Evolutionary conservation across 1,140 invertebrate genomes (phyloP).

Genomic region (Lepidurus couesii): DNA sequence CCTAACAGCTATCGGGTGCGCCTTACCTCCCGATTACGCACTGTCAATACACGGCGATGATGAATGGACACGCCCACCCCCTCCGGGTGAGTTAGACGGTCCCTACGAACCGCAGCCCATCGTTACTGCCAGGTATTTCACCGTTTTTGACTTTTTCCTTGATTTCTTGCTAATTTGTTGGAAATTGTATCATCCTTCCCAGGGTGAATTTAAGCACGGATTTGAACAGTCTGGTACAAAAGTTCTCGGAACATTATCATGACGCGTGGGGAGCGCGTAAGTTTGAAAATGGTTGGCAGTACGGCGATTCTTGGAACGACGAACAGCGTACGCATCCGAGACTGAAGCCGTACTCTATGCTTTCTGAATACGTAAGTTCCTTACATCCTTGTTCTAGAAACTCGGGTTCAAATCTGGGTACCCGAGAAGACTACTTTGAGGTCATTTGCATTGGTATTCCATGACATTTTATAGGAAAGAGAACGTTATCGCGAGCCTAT

Average conservation of each 20-base stretch:
- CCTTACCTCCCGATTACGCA: constrained; percentile 96
- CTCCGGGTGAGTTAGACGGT: constrained; percentile 65
- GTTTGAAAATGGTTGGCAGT: constrained; percentile 89
- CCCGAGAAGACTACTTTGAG: too few species aligned
- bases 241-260: constrained; percentile 98
- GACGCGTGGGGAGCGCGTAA: constrained; percentile 93
- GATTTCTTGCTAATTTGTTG: constrained; percentile 7
- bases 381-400: background rate
- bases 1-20: constrained; percentile 90
- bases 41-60: constrained; percentile 88
- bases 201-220: constrained; percentile 80
- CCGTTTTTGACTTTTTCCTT: background rate
- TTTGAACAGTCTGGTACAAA: constrained; percentile 83
- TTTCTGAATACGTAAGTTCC: constrained; percentile 78
- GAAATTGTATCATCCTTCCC: constrained; percentile 39
- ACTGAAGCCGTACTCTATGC: constrained; percentile 86
- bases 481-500: constrained; percentile 91
- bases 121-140: constrained; percentile 64
- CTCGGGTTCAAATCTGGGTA: too few species aligned
- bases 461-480: constrained; percentile 58
- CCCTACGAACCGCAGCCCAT: constrained; percentile 92
- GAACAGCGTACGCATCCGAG: constrained; percentile 83
- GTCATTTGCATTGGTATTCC: background rate
- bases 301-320: constrained; percentile 84
- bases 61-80: constrained; percentile 64